These are phyloP conservation scores for Trididemnum clinides DNA, from an alignment of 23 tunicate genomes.

Conservation along the genomic window DNA sequence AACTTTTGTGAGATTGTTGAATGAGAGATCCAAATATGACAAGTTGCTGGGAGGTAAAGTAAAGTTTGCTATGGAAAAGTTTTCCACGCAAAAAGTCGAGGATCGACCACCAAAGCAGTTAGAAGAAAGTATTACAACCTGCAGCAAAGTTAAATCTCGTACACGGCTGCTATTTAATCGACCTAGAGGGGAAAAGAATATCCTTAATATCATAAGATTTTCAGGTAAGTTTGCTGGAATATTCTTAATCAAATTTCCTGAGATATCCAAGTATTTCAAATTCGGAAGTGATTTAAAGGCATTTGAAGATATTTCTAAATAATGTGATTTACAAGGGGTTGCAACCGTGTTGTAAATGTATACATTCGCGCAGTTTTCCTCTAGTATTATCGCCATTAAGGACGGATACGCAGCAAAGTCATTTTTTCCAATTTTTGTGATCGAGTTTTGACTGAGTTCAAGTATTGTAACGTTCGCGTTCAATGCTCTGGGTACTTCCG, in stretches of 20 bases:
- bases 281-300: background rate
- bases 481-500: background rate
- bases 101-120: background rate
- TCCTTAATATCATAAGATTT: background rate
- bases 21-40: background rate
- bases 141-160: background rate
- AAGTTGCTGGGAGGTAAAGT: background rate
- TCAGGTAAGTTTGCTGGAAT: background rate
- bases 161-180: background rate
- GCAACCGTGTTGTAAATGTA: background rate
- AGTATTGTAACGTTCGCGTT: background rate
- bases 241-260: background rate
- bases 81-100: background rate
- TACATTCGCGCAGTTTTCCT: background rate
- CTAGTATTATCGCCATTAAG: background rate
- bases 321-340: background rate
- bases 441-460: background rate
- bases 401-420: constrained; percentile 2
- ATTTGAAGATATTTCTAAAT: background rate
- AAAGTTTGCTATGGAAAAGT: background rate
- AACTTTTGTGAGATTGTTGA: background rate
- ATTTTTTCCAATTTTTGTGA: background rate
- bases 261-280: background rate
- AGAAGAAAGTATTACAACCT: background rate
- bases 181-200: background rate